A percentile compares a stretch with the other conserved stretches of the same genome.
Evolutionary conservation across 2,888 invertebrate species (phyloP).

Genomic region (Conchocele bisecta): DNA sequence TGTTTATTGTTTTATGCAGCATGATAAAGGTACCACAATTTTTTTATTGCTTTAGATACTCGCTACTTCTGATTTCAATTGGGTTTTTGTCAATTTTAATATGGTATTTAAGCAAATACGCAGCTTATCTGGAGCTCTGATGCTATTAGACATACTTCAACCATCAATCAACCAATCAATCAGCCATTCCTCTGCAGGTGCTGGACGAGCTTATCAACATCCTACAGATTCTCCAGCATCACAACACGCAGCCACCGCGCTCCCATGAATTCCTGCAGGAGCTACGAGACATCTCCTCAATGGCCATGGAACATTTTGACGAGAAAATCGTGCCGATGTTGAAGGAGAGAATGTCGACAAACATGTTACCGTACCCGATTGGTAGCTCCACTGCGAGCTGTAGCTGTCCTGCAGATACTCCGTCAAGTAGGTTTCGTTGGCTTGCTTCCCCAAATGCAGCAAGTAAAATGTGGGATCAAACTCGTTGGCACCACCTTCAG

Average conservation of each 20-base stretch:
- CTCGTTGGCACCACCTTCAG: no score
- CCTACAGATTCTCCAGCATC: slow-evolving; percentile 88
- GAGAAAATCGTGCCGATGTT: slow-evolving; percentile 92
- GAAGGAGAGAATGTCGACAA: slow-evolving; percentile 69
- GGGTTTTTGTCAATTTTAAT: no score
- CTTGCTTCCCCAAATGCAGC: no score
- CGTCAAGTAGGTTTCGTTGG: slow-evolving; percentile 29
- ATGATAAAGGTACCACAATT: no score
- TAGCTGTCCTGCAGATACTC: slow-evolving; percentile 26
- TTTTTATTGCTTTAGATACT: no score
- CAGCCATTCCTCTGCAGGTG: slow-evolving; percentile 85
- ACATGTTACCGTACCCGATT: slow-evolving; percentile 61
- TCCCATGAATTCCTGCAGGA: slow-evolving; percentile 94
- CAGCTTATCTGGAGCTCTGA: no score
- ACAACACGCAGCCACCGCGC: slow-evolving; percentile 86
- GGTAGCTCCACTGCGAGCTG: slow-evolving; percentile 22
- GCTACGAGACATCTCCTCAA: slow-evolving; percentile 94
- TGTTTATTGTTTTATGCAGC: no score
- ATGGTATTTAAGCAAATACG: no score
- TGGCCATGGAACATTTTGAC: slow-evolving; percentile 98
- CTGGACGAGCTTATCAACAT: slow-evolving; percentile 94
- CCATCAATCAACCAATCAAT: not conserved
- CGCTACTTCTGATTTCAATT: no score
- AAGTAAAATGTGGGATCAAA: no score
- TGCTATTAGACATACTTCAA: not conserved